Conservation (phyloP, 2,113 vertebrate genomes). For the Piaya cayana region DNA sequence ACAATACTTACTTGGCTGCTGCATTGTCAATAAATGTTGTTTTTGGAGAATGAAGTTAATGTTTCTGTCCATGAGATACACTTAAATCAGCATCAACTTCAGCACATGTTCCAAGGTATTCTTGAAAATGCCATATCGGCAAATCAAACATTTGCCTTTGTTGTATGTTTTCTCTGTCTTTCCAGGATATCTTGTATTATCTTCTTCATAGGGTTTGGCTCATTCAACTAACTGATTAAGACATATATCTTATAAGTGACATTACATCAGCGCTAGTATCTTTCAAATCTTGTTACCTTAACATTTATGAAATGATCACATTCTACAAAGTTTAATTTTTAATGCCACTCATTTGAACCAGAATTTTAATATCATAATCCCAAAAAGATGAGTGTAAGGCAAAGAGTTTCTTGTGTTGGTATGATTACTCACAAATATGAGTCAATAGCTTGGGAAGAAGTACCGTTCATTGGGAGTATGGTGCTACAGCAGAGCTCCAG, state of each 20-base stretch:
- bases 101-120: neutral
- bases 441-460: neutral
- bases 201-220: neutral
- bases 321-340: neutral
- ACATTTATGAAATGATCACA: neutral
- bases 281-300: neutral
- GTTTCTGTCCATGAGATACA: neutral
- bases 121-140: neutral
- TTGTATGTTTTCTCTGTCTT: neutral
- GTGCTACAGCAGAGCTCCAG: neutral
- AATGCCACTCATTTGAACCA: neutral
- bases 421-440: neutral
- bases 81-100: neutral
- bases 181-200: neutral
- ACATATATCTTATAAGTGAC: neutral
- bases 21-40: neutral
- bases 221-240: neutral
- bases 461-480: neutral
- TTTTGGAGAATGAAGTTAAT: neutral
- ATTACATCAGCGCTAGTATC: neutral
- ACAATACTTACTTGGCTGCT: neutral
- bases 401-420: neutral
- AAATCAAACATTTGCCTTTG: neutral
- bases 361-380: neutral
- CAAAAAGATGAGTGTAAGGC: neutral